These are phyloP conservation scores for Tympanuchus pallidicinctus DNA, from an alignment of 2,113 vertebrate genomes.

Conservation along the genomic window DNA sequence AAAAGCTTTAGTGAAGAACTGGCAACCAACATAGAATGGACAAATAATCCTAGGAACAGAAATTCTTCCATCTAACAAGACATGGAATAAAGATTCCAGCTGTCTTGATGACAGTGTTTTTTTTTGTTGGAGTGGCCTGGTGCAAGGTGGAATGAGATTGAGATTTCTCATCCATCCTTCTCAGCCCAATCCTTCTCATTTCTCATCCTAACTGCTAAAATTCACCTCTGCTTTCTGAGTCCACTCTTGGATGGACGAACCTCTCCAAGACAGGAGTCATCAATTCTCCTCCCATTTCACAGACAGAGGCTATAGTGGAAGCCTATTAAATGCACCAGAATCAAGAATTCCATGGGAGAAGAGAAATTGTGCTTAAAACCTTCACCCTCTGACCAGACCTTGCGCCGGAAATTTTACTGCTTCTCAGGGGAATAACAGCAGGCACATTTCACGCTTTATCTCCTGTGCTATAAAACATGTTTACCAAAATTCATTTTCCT, in stretches of 20 bases:
- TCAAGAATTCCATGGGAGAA: not conserved
- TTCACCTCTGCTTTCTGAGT: not conserved
- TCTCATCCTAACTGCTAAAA: not conserved
- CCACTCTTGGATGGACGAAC: rapidly evolving
- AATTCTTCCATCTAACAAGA: not conserved
- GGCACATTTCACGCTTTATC: not conserved
- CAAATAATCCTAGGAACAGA: not conserved
- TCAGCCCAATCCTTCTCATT: no score
- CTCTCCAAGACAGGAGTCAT: not conserved
- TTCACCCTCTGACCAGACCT: rapidly evolving
- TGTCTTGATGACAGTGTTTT: not conserved
- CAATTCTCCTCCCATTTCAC: not conserved
- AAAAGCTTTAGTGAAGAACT: not conserved
- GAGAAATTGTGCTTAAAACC: not conserved
- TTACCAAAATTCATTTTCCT: not conserved
- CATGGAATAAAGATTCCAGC: not conserved
- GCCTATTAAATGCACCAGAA: not conserved
- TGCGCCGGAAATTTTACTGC: not conserved
- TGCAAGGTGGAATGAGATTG: not conserved
- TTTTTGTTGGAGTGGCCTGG: not conserved
- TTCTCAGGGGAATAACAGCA: not conserved
- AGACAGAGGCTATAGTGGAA: not conserved
- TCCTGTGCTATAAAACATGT: not conserved
- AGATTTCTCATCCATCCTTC: not conserved
- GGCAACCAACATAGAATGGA: rapidly evolving